Conservation (phyloP, 1,140 invertebrate species). For the Drosophila mojavensis region DNA sequence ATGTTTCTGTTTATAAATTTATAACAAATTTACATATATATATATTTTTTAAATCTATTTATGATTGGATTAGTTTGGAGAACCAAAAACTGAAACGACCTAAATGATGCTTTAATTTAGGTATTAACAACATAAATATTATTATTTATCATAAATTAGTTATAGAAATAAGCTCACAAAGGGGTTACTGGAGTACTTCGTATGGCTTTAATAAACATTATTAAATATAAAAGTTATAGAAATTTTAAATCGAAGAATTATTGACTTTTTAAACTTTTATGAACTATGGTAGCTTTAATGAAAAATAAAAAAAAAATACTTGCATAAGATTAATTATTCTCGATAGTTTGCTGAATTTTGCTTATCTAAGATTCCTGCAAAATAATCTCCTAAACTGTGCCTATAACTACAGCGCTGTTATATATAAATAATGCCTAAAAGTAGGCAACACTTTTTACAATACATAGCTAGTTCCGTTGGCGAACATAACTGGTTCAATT, state of each 20-base stretch:
- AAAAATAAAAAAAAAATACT: too few species aligned
- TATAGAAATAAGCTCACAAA: too few species aligned
- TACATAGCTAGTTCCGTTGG: not conserved
- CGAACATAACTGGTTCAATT: conserved; percentile 17
- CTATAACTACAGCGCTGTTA: not conserved
- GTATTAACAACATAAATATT: not conserved
- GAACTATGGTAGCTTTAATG: too few species aligned
- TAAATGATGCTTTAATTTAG: conserved; percentile 7
- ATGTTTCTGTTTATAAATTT: conserved; percentile 45
- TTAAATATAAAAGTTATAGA: not conserved
- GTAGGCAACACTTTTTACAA: conserved; percentile 40
- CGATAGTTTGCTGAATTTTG: too few species aligned
- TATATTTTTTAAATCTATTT: conserved; percentile 36
- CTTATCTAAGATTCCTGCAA: too few species aligned
- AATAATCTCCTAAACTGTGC: too few species aligned
- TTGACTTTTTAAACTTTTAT: too few species aligned
- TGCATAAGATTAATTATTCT: too few species aligned
- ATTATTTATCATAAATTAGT: too few species aligned
- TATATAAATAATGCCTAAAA: conserved; percentile 25
- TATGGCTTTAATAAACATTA: too few species aligned
- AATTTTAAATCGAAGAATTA: not conserved
- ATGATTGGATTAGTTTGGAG: conserved; percentile 27
- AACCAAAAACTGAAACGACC: not conserved
- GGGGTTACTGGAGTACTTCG: too few species aligned
- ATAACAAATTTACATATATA: conserved; percentile 29